A percentile compares a stretch with the other conserved stretches of the same genome.
Conservation (phyloP, 2,113 vertebrate genomes). For the Nymphicus hollandicus region DNA sequence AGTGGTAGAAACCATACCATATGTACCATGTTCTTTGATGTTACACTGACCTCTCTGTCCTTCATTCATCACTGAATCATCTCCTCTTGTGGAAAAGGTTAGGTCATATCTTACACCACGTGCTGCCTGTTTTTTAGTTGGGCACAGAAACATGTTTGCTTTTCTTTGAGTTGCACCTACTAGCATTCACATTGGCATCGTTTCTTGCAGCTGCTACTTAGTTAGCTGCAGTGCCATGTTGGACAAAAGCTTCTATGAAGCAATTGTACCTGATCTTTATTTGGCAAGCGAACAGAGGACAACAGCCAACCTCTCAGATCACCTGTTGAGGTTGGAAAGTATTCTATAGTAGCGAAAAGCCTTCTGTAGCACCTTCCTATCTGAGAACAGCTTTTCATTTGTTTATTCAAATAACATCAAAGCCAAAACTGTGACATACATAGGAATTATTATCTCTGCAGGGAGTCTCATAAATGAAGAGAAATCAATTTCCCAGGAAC, state of each 20-base stretch:
- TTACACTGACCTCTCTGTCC: neutral
- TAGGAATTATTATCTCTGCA: neutral
- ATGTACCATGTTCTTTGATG: neutral
- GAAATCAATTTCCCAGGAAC: neutral
- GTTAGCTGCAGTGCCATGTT: neutral
- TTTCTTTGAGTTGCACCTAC: neutral
- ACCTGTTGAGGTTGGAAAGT: neutral
- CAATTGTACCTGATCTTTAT: neutral
- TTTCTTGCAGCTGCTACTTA: neutral
- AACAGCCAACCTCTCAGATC: neutral
- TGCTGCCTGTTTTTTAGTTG: neutral
- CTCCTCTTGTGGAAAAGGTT: neutral
- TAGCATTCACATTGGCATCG: neutral
- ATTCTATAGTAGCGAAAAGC: neutral
- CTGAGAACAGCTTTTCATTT: neutral
- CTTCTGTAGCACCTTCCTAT: neutral
- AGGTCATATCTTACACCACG: neutral
- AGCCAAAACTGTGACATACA: neutral
- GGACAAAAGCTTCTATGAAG: constrained; percentile 7
- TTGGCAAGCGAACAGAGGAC: neutral
- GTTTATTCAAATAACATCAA: neutral
- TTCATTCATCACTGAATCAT: neutral
- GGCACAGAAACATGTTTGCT: neutral
- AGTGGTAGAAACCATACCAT: neutral
- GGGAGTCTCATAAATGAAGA: neutral